phyloP scores from a whole-genome alignment of 2,888 invertebrate genomes.

The Diachrysia chrysitis region DNA sequence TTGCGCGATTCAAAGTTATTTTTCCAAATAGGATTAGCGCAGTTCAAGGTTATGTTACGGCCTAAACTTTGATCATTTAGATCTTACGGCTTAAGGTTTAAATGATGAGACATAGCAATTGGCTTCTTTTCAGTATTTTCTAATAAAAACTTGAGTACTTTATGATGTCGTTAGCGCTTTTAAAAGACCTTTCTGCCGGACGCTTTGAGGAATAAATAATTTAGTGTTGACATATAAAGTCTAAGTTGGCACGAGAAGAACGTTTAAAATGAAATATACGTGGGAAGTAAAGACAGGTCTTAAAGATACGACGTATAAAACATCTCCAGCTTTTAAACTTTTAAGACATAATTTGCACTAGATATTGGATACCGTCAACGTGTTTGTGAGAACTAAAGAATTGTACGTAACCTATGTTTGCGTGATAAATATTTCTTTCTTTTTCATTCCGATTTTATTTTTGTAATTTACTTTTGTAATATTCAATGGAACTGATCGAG shows the following conservation, averaged over 20 bases:
- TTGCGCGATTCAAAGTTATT: slow-evolving; percentile 20
- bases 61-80: slow-evolving; percentile 47
- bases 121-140: slow-evolving; percentile 27
- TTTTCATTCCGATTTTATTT: slow-evolving; percentile 54
- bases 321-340: slow-evolving; percentile 1
- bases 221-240: not conserved
- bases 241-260: not conserved
- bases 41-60: slow-evolving; percentile 31
- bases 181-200: slow-evolving; percentile 9
- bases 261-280: slow-evolving; percentile 10
- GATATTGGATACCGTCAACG: not conserved
- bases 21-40: slow-evolving; percentile 24
- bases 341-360: slow-evolving; percentile 13
- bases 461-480: slow-evolving; percentile 61
- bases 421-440: slow-evolving; percentile 38
- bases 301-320: slow-evolving; percentile 9
- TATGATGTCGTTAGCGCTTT: slow-evolving; percentile 9
- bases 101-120: slow-evolving; percentile 39
- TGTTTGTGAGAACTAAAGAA: slow-evolving; percentile 18
- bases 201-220: slow-evolving; percentile 3
- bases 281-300: slow-evolving; percentile 10
- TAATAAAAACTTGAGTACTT: slow-evolving; percentile 25
- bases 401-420: slow-evolving; percentile 12
- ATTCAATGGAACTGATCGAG: slow-evolving; percentile 59
- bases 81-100: slow-evolving; percentile 39